Evolutionary conservation across 1,140 invertebrate genomes (phyloP).

Genomic region (Thalassaphorura encarpata): DNA sequence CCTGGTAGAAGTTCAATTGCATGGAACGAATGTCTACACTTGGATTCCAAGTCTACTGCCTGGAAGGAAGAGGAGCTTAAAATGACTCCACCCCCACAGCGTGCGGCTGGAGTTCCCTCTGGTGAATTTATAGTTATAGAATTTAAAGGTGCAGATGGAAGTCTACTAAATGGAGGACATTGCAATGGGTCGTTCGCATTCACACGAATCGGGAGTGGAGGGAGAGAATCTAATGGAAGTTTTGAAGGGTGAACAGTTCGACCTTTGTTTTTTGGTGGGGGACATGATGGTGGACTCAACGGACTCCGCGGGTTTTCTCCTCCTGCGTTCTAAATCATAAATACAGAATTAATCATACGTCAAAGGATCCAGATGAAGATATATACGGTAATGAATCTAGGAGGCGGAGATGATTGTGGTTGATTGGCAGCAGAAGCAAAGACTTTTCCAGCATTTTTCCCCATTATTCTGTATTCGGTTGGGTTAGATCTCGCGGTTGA

Average conservation of each 20-base stretch:
- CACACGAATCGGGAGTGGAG: slow-evolving; percentile 36
- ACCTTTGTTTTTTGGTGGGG: slow-evolving; percentile 30
- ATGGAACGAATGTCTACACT: slow-evolving; percentile 45
- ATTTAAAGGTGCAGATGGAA: slow-evolving; percentile 12
- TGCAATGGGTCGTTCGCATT: slow-evolving; percentile 34
- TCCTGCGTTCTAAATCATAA: slow-evolving; percentile 21
- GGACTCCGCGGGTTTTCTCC: slow-evolving; percentile 5
- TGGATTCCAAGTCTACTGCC: slow-evolving; percentile 41
- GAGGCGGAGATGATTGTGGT: slow-evolving; percentile 28
- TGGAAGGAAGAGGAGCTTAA: not conserved
- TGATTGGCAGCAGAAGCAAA: slow-evolving; percentile 9
- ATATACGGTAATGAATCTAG: slow-evolving; percentile 10
- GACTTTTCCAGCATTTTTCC: slow-evolving; percentile 16
- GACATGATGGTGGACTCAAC: slow-evolving; percentile 23
- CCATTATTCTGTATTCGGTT: slow-evolving; percentile 28
- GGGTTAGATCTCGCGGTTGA: slow-evolving; percentile 8
- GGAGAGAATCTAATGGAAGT: slow-evolving; percentile 29
- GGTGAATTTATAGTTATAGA: too few species aligned
- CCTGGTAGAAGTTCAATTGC: slow-evolving; percentile 44
- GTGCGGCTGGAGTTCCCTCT: too few species aligned
- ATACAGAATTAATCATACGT: not conserved
- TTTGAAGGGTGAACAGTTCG: slow-evolving; percentile 25
- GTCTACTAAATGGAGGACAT: slow-evolving; percentile 15
- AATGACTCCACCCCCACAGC: too few species aligned
- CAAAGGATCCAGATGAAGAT: not conserved